Evolutionary conservation across 2,888 invertebrate species (phyloP).

Genomic region (Agonopterix arenella): DNA sequence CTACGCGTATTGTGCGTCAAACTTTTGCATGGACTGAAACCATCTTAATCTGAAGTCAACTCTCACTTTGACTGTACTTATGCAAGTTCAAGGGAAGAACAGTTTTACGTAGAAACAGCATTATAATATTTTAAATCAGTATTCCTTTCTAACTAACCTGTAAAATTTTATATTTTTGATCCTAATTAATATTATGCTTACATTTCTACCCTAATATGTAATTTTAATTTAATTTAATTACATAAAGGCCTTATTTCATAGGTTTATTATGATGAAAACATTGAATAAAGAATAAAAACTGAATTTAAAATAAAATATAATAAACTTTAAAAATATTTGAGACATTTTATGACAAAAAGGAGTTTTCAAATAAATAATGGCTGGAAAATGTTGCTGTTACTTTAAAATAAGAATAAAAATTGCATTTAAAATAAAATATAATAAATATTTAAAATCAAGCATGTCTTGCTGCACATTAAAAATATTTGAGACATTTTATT

Average conservation of each 20-base stretch:
- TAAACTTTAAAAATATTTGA: too few species aligned
- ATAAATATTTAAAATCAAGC: too few species aligned
- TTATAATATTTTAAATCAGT: conserved; percentile 42
- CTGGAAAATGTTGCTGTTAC: too few species aligned
- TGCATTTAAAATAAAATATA: neutral
- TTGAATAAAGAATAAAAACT: neutral
- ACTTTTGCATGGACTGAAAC: too few species aligned
- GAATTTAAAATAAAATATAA: neutral
- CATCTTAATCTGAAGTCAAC: neutral
- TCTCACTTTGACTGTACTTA: neutral
- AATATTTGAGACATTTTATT: too few species aligned
- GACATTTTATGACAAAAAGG: too few species aligned
- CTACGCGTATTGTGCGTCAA: too few species aligned
- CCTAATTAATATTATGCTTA: conserved; percentile 33
- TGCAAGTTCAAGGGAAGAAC: conserved; percentile 38
- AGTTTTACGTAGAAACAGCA: conserved; percentile 30
- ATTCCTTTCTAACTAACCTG: conserved; percentile 57
- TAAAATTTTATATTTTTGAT: conserved; percentile 45
- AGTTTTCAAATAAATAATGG: too few species aligned
- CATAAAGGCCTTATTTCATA: conserved; percentile 17
- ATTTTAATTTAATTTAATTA: conserved; percentile 23
- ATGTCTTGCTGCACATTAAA: too few species aligned
- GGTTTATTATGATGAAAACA: conserved; percentile 9
- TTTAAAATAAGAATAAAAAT: neutral
- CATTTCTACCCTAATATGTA: conserved; percentile 31